Evolutionary conservation across 2,113 vertebrate species (phyloP), one percentile per base, ranked within the genome.

Genomic region (Myotis brandtii): DNA sequence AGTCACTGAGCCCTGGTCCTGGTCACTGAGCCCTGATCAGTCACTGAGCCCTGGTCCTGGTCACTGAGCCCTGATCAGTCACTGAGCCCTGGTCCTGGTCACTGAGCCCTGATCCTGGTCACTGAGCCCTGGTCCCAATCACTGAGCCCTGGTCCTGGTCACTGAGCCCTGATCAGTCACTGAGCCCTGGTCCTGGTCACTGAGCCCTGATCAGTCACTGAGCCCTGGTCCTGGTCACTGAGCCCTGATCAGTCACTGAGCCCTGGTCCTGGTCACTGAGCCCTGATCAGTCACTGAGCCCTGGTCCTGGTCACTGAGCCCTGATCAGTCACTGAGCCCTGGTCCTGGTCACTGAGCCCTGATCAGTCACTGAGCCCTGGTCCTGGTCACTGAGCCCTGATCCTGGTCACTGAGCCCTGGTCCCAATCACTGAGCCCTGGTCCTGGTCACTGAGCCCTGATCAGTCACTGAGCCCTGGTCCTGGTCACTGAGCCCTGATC

Each of bases 81-180:
- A 43, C 40, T 43, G 40, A 6, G 40, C 40, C 40, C 5, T 43
- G 40, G 40, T 43, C 40, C 17, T 72, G 23, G 0, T 34, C 10
- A 6, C 8, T 9, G 3, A 0, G 16, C 0, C 16, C 6, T n/a
- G 4, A 0, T 25, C 30, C 7, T 67, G 0, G 1, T n/a, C 40
- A 25, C 32, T 17, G 12, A 0, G 6, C 11, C 37, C 37, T 43
- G 37, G 23, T 43, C 69, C 34, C 12, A 10, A 1, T 62, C 9
- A 10, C 59, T 17, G 9, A 0, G 9, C 37, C 37, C 11, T 25
- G 12, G 64, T 72, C 25, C 62, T 66, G 62, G 0, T 32, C 27
- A 23, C 30, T 66, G 62, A 13, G 12, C 0, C 0, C 34, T 14
- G 13, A 13, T 43, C 66, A 14, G 5, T n/a, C 6, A 18, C 56